phyloP scores from a whole-genome alignment of 2,888 invertebrate genomes.

The Acleris laterana region DNA sequence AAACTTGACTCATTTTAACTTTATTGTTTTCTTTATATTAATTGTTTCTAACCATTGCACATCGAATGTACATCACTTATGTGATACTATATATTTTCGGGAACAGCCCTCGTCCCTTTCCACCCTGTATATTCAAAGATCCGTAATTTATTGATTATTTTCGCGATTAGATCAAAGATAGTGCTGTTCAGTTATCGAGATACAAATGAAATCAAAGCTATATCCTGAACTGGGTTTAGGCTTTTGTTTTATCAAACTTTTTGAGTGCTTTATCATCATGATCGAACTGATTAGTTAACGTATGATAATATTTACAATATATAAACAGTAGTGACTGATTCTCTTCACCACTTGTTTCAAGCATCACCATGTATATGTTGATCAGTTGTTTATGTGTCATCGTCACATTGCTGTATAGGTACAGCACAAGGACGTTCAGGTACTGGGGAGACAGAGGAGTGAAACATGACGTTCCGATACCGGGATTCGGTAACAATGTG shows the following conservation, averaged over 20 bases:
- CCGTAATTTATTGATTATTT: no score
- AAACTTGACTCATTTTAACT: no score
- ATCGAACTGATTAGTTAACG: constrained; percentile 8
- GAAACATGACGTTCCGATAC: constrained; percentile 27
- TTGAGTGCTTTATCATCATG: constrained; percentile 5
- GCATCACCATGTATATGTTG: constrained; percentile 9
- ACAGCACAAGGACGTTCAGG: constrained; percentile 22
- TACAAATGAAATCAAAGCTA: neutral
- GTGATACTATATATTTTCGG: no score
- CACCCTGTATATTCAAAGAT: no score
- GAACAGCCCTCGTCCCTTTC: no score
- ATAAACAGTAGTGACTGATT: constrained; percentile 7
- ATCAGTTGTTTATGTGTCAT: constrained; percentile 18
- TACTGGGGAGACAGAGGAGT: constrained; percentile 32
- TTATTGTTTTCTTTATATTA: no score
- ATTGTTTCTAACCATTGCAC: no score
- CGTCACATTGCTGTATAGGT: constrained; percentile 21
- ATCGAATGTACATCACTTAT: no score
- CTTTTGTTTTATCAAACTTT: neutral
- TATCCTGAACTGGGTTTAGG: neutral
- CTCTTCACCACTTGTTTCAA: constrained; percentile 5
- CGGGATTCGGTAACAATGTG: constrained; percentile 27
- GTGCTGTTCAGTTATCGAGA: no score
- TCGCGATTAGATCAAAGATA: constrained; percentile 11
- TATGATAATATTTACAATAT: constrained; percentile 7